Evolutionary conservation across 2,888 invertebrate species (phyloP).

Genomic region (Conus canariensis): DNA sequence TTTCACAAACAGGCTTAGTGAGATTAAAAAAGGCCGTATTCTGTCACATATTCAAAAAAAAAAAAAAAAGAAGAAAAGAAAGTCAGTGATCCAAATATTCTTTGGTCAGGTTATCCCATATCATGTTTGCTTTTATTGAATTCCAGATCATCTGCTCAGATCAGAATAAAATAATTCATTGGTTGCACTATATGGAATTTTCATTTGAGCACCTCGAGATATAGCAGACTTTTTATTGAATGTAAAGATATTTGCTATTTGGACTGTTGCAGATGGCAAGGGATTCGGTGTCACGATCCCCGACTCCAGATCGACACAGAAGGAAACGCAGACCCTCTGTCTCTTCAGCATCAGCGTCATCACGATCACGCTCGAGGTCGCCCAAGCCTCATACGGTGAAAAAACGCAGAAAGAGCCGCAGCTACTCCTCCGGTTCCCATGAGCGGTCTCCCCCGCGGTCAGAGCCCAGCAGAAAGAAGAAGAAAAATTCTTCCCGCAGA

Average conservation of each 20-base stretch:
- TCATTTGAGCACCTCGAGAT: too few relatives aligned
- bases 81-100: too few relatives aligned
- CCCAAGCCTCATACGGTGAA: background rate
- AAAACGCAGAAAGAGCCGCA: background rate
- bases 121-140: too few relatives aligned
- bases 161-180: too few relatives aligned
- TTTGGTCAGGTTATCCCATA: background rate
- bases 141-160: too few relatives aligned
- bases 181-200: too few relatives aligned
- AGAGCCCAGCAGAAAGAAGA: background rate
- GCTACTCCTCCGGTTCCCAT: background rate
- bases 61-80: too few relatives aligned
- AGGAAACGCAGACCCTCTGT: conserved; percentile 8
- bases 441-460: conserved; percentile 4
- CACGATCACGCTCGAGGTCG: background rate
- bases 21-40: too few relatives aligned
- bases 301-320: conserved; percentile 23
- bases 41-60: too few relatives aligned
- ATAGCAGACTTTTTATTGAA: too few relatives aligned
- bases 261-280: conserved; percentile 21
- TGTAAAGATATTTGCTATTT: too few relatives aligned
- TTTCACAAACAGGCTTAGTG: too few relatives aligned
- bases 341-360: background rate
- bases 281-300: conserved; percentile 15
- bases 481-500: background rate